Base-by-base conservation (phyloP, 2,888 invertebrate genomes). In the Diarsia rubi region DNA sequence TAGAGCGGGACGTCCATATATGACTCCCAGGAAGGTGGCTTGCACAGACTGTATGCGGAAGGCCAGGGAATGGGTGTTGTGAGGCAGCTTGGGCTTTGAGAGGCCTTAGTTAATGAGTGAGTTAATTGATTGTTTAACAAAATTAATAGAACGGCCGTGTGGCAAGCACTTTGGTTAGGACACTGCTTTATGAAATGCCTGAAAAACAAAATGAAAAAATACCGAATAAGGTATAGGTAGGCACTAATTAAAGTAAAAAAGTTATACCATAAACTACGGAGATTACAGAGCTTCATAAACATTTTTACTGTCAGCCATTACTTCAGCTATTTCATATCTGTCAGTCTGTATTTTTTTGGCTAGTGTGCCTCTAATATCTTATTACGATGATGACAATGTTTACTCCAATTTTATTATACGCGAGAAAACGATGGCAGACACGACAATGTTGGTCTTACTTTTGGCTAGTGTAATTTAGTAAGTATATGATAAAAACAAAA, bases 261-360 rank as follows among this genome's bases (percentile, higher is more conserved):
- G 62, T 79, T 79, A 42, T 64, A 42, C 47, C 62, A 74, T 82
- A 74, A 82, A 85, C 49, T 67, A 70, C 31, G 37, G 47, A 21
- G 62, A 63, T 64, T 74, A 66, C 16, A 54, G 44, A 27, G 69
- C 70, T 74, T 64, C 74, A 82, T 84, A 84, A 84, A 85, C 64
- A 79, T 75, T 84, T 83, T 83, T 84, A 83, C 65, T 74, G 44
- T 42, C 64, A 65, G 64, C 68, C 82, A 74, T 85, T 70, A 73
- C 72, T 76, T 79, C 44, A 68, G 72, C 57, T 80, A 75, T 83
- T 82, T 80, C 74, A 49, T 85, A 72, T 65, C 54, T 71, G 73
- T 54, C 68, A 75, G 72, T 69, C 24, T 69, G 54, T 83, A 74
- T 75, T 73, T 72, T 74, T 72, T 69, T 65, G 47, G 52, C 19